Percentiles rank a stretch among this genome's conserved stretches.
phyloP scores from a whole-genome alignment of 1,140 invertebrate species.

The Musca vetustissima region DNA sequence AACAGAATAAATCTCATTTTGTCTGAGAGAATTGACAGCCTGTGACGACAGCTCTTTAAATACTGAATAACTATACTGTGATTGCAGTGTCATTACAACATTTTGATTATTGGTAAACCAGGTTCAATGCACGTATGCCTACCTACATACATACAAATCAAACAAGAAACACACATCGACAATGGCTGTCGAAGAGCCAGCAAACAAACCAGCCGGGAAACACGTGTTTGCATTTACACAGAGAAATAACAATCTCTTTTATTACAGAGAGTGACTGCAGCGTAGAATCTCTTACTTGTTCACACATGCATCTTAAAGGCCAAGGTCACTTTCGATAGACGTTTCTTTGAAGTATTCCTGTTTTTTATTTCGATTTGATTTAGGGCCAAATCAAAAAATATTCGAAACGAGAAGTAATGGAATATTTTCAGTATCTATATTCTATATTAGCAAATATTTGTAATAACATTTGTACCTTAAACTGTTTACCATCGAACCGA shows the following conservation, averaged over 20 bases:
- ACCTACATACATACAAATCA: too few species aligned
- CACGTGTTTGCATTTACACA: background rate
- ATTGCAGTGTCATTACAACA: too few species aligned
- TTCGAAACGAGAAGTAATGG: background rate
- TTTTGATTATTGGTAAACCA: background rate
- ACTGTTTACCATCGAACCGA: too few species aligned
- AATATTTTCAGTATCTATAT: background rate
- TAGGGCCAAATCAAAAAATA: background rate
- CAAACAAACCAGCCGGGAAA: background rate
- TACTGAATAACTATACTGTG: too few species aligned
- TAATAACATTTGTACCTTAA: too few species aligned
- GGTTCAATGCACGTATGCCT: conserved; percentile 19
- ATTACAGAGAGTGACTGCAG: too few species aligned
- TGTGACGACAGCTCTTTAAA: too few species aligned
- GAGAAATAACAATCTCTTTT: background rate
- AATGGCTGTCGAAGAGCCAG: background rate
- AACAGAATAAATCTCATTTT: too few species aligned
- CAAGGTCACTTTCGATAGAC: conserved; percentile 11
- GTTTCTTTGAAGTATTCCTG: background rate
- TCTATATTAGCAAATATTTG: too few species aligned
- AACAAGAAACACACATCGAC: background rate
- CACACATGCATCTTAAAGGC: background rate
- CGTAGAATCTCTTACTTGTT: too few species aligned
- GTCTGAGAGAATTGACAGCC: too few species aligned
- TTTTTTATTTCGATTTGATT: background rate